phyloP scores from a whole-genome alignment of 2,113 vertebrate species.

The Dromiciops gliroides region DNA sequence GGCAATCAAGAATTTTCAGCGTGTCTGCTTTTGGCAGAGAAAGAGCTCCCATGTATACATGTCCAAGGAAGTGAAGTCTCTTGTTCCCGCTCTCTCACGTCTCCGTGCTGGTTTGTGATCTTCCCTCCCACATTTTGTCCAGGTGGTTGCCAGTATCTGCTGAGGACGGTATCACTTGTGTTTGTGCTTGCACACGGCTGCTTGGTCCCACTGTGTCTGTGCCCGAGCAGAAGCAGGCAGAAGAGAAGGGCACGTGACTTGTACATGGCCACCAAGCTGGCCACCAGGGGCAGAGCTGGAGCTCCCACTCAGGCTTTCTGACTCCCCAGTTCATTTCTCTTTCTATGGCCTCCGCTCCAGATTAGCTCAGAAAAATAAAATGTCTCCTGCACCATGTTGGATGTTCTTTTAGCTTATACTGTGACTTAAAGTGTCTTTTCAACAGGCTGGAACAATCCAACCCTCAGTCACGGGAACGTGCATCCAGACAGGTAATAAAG shows the following conservation, averaged over 20 bases:
- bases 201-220: neutral
- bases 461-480: constrained; percentile 89
- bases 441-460: constrained; percentile 92
- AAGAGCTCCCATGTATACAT: neutral
- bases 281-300: neutral
- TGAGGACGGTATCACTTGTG: neutral
- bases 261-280: neutral
- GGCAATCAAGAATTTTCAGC: neutral
- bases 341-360: neutral
- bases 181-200: neutral
- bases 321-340: neutral
- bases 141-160: neutral
- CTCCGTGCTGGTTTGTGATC: neutral
- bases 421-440: constrained; percentile 70
- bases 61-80: neutral
- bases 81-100: neutral
- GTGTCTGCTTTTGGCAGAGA: neutral
- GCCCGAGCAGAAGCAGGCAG: neutral
- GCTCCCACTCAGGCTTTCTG: neutral
- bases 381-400: neutral
- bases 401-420: neutral
- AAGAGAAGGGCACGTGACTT: neutral
- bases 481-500: constrained; percentile 91
- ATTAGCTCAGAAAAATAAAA: neutral
- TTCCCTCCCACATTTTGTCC: neutral